Conservation (phyloP, 2,888 invertebrate genomes). For the Cecidostiba fungosa region DNA sequence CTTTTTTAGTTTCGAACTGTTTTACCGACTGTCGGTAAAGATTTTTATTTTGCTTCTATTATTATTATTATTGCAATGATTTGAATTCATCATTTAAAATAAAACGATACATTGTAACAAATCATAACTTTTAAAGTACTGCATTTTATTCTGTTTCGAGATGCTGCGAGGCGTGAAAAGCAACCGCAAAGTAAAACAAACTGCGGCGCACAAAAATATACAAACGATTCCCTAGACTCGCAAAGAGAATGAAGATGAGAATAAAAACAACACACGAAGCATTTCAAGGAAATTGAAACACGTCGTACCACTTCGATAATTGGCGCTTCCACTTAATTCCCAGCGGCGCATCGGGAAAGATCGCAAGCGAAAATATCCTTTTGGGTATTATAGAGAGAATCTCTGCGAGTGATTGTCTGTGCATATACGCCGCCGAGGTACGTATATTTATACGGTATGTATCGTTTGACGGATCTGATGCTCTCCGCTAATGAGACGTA, state of each 20-base stretch:
- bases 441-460: neutral
- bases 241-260: neutral
- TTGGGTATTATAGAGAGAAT: constrained; percentile 19
- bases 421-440: neutral
- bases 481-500: constrained; percentile 52
- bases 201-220: neutral
- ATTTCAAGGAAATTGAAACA: constrained; percentile 48
- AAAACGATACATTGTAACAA: no score
- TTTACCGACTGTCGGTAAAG: neutral
- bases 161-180: neutral
- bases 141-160: neutral
- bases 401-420: constrained; percentile 1
- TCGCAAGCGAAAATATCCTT: constrained; percentile 40
- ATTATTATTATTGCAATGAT: no score
- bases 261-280: constrained; percentile 23
- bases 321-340: constrained; percentile 48
- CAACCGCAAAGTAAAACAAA: no score
- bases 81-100: no score
- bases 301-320: constrained; percentile 38
- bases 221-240: neutral
- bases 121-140: neutral
- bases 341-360: neutral
- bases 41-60: neutral
- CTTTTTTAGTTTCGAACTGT: neutral
- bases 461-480: neutral